These are phyloP conservation scores for Synanthedon vespiformis DNA, from an alignment of 2,888 invertebrate genomes.

Conservation along the genomic window DNA sequence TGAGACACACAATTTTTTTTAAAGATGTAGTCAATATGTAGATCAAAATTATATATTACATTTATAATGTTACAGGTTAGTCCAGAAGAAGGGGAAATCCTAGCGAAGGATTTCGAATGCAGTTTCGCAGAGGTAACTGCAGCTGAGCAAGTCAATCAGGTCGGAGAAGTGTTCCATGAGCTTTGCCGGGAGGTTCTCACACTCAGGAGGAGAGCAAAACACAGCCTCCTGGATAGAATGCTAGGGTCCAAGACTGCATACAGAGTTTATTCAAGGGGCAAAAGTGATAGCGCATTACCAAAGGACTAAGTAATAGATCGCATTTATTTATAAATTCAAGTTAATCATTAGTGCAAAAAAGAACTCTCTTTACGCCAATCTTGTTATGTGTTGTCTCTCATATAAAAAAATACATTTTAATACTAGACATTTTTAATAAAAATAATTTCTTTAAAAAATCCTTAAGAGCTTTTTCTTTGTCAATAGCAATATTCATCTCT, in stretches of 20 bases:
- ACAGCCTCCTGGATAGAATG: conserved; percentile 86
- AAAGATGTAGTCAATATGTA: neutral
- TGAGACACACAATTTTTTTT: no score
- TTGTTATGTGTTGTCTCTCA: no score
- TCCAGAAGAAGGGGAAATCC: conserved; percentile 87
- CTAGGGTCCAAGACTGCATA: conserved; percentile 80
- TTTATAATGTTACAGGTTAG: conserved; percentile 68
- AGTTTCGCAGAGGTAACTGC: conserved; percentile 90
- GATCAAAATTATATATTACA: neutral
- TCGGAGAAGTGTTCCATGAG: conserved; percentile 87
- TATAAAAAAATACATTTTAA: no score
- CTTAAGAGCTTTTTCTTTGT: no score
- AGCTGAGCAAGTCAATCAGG: conserved; percentile 87
- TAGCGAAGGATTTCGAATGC: conserved; percentile 90
- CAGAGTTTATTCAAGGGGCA: conserved; percentile 84
- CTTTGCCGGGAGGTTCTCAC: conserved; percentile 85
- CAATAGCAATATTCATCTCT: no score
- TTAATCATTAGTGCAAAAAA: no score
- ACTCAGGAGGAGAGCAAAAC: conserved; percentile 84
- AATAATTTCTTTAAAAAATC: no score
- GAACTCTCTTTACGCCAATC: no score
- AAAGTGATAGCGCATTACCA: conserved; percentile 89
- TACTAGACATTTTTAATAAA: no score
- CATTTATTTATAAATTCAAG: neutral
- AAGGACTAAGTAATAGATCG: conserved; percentile 71